These are phyloP conservation scores for Ganaspis sp. DNA, from an alignment of 1,140 invertebrate genomes.

Conservation along the genomic window DNA sequence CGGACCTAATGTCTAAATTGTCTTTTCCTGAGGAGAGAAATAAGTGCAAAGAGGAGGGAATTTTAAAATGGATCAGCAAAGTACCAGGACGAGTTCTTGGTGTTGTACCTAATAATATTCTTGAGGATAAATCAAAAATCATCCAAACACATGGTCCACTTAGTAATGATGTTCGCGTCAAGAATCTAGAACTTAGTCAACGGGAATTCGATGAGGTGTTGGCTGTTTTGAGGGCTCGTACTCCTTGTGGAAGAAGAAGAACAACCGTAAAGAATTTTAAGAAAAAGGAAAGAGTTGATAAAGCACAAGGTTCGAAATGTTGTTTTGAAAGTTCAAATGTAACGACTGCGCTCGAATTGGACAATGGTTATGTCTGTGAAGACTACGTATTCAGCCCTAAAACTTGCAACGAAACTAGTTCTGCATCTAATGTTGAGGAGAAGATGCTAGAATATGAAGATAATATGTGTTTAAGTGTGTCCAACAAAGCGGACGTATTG, in stretches of 20 bases:
- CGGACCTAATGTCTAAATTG: conserved; percentile 67
- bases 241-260: conserved; percentile 62
- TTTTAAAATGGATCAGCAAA: conserved; percentile 69
- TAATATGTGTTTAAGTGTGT: conserved; percentile 49
- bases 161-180: conserved; percentile 54
- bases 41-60: conserved; percentile 60
- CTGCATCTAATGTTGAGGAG: neutral
- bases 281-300: conserved; percentile 59
- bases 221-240: conserved; percentile 70
- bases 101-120: conserved; percentile 40
- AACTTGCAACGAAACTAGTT: neutral
- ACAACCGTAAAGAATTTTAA: conserved; percentile 56
- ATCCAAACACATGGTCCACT: conserved; percentile 38
- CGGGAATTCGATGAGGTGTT: conserved; percentile 75
- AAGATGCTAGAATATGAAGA: conserved; percentile 37
- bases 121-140: conserved; percentile 54
- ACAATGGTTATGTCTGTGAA: neutral
- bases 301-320: conserved; percentile 46
- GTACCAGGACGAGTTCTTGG: conserved; percentile 64
- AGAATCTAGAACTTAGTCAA: conserved; percentile 73
- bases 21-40: conserved; percentile 64
- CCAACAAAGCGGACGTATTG: conserved; percentile 76
- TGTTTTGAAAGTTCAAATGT: neutral
- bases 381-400: neutral
- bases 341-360: neutral